These are phyloP conservation scores for Plumapathes pennacea DNA, from an alignment of 92 coral and sea anemone genomes.

Conservation along the genomic window DNA sequence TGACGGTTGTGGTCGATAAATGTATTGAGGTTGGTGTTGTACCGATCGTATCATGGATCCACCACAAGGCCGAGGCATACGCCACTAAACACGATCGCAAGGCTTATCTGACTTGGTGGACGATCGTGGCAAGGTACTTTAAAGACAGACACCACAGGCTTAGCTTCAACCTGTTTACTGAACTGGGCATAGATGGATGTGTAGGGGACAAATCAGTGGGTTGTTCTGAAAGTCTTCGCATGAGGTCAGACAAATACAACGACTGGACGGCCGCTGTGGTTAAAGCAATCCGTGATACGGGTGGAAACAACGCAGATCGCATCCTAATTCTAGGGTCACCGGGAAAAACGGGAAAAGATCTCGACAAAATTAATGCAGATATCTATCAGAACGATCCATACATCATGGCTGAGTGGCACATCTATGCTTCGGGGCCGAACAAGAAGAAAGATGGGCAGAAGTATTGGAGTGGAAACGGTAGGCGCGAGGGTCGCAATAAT, in stretches of 20 bases:
- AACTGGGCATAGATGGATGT: conserved; percentile 63
- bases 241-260: conserved; percentile 14
- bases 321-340: conserved; percentile 67
- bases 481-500: conserved; percentile 24
- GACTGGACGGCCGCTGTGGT: conserved; percentile 62
- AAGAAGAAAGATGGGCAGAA: conserved; percentile 36
- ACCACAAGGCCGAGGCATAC: conserved; percentile 56
- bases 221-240: conserved; percentile 9
- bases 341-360: conserved; percentile 37
- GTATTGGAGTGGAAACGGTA: conserved; percentile 45
- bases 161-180: conserved; percentile 77
- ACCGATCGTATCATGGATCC: conserved; percentile 70
- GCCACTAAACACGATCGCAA: conserved; percentile 43
- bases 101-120: conserved; percentile 66
- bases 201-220: neutral
- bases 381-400: conserved; percentile 47
- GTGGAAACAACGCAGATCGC: conserved; percentile 49
- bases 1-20: conserved; percentile 47
- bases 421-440: conserved; percentile 73
- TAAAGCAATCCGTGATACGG: conserved; percentile 39
- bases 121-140: conserved; percentile 44
- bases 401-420: conserved; percentile 69
- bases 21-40: conserved; percentile 38
- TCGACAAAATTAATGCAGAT: conserved; percentile 23
- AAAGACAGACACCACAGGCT: conserved; percentile 56